Base-by-base conservation (phyloP, 2,888 invertebrate species). In the Ophioninae sp. region DNA sequence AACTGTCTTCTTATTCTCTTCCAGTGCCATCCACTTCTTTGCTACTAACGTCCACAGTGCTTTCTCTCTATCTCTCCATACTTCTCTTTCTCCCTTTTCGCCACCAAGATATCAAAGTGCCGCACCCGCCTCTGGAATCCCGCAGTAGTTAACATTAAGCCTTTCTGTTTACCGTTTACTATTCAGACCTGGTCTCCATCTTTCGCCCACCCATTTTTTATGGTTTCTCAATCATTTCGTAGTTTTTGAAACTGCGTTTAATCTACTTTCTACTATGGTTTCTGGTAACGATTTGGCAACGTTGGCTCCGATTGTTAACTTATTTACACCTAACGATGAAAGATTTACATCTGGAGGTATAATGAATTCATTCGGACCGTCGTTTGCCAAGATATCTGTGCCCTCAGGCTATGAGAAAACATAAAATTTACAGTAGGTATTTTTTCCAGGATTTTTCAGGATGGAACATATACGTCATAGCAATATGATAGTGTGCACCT, bases 61-160 rank as follows among this genome's bases (percentile, higher is more conserved):
- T 76, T 79, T 75, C 73, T 82, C 67, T 79, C 57, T 79, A 39
- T 39, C 77, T 81, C 57, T 21, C 23, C 2, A 44, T 61, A 30
- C 30, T 56, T 74, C 68, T 77, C 59, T n/a, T 44, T 75, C 44
- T 67, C 79, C 62, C 62, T 81, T 70, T 70, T 84, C 61, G 57
- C 83, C 77, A 81, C 80, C 79, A 77, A 68, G 82, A 82, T 85
- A 85, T 85, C 85, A 87, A 87, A 86, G 84, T 84, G 78, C 83
- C 85, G 83, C 85, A 64, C 85, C 88, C 20, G 59, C 84, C 86
- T 82, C 86, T 85, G 89, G 89, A 90, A 90, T 90, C 88, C 89
- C 87, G 84, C 86, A 88, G 88, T 90, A 89, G 89, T 90, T 89
- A 90, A 90, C 89, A 90, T 89, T 89, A 87, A 89, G 88, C 87